A percentile compares a stretch with the other conserved stretches of the same genome.
phyloP scores from a whole-genome alignment of 2,888 invertebrate species.

The Pterostichus madidus region DNA sequence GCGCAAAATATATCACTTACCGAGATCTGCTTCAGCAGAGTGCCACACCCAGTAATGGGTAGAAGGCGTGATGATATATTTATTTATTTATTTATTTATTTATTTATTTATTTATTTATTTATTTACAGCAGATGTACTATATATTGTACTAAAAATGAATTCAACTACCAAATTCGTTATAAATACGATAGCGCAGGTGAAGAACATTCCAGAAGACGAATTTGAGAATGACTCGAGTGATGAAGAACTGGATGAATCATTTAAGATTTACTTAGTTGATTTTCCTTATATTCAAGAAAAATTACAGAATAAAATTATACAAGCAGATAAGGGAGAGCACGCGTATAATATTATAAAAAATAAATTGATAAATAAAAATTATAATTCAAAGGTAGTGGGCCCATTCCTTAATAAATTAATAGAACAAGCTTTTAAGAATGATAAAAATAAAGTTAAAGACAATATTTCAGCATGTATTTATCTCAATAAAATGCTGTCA shows the following conservation, averaged over 20 bases:
- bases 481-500: conserved; percentile 28
- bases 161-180: conserved; percentile 25
- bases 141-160: too few relatives aligned
- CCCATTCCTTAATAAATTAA: conserved; percentile 5
- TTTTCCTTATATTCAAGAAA: neutral
- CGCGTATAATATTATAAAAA: neutral
- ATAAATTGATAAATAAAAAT: conserved; percentile 13
- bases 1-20: too few relatives aligned
- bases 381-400: neutral
- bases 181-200: conserved; percentile 19
- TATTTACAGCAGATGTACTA: too few relatives aligned
- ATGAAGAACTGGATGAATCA: conserved; percentile 7
- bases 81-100: neutral
- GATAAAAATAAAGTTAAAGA: neutral
- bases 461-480: conserved; percentile 7
- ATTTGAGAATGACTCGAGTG: conserved; percentile 8
- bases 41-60: too few relatives aligned
- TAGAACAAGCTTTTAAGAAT: conserved; percentile 28
- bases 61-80: too few relatives aligned
- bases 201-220: conserved; percentile 6
- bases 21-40: too few relatives aligned
- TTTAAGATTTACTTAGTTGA: neutral
- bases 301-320: neutral
- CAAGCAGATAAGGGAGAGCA: neutral
- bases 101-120: too few relatives aligned